These are phyloP conservation scores for Clistopyga incitator DNA, from an alignment of 2,888 invertebrate species.

Conservation along the genomic window DNA sequence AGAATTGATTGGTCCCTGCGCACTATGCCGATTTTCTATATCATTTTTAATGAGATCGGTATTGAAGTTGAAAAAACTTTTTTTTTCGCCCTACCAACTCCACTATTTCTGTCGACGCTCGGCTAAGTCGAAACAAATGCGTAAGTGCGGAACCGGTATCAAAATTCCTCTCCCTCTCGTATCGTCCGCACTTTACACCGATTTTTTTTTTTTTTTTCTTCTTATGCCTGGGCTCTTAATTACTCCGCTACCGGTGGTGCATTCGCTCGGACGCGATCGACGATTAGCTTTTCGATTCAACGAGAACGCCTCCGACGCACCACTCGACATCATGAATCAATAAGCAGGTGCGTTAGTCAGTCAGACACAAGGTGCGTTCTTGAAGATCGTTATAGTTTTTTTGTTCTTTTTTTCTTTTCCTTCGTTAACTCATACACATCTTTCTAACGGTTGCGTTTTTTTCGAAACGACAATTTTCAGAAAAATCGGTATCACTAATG, in stretches of 20 bases:
- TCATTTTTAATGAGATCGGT: not conserved
- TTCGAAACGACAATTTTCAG: not conserved
- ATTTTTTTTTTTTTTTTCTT: slow-evolving; percentile 9
- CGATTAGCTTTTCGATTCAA: slow-evolving; percentile 64
- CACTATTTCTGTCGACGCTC: not conserved
- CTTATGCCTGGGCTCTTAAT: slow-evolving; percentile 45
- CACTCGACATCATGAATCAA: slow-evolving; percentile 61
- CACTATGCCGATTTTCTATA: too few species aligned
- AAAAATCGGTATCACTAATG: not conserved
- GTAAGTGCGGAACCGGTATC: slow-evolving; percentile 40
- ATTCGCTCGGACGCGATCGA: slow-evolving; percentile 53
- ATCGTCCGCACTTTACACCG: not conserved
- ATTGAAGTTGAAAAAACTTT: not conserved
- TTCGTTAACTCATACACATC: not conserved
- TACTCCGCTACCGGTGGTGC: slow-evolving; percentile 36
- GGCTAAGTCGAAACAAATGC: not conserved
- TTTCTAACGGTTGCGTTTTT: not conserved
- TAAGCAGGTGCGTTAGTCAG: slow-evolving; percentile 65
- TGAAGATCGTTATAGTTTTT: slow-evolving; percentile 32
- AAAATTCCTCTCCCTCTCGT: slow-evolving; percentile 36
- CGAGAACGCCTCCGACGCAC: slow-evolving; percentile 33
- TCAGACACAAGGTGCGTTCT: slow-evolving; percentile 61
- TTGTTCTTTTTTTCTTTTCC: too few species aligned
- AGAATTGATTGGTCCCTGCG: too few species aligned
- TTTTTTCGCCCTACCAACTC: not conserved